Percentiles rank a stretch among this genome's conserved stretches.
Evolutionary conservation across 2,113 vertebrate genomes (phyloP).

Genomic region (Caranx ignobilis): DNA sequence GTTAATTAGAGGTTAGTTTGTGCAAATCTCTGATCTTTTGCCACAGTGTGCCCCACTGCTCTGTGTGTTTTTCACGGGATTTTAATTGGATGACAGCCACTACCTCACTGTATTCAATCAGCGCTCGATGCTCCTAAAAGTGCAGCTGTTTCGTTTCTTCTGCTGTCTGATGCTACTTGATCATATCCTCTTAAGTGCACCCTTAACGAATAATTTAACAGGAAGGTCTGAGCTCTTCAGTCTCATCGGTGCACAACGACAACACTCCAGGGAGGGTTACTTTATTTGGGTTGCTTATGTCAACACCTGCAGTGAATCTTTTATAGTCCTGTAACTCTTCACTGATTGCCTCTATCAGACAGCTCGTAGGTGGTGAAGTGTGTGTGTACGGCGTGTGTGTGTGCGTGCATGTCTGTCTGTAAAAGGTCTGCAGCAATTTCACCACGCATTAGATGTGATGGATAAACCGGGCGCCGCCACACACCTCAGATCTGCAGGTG

Average conservation of each 20-base stretch:
- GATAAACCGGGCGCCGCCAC: constrained; percentile 36
- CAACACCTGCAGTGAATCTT: constrained; percentile 44
- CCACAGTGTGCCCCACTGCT: neutral
- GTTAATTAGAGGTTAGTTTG: neutral
- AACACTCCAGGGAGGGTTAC: neutral
- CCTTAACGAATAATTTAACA: neutral
- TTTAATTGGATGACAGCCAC: constrained; percentile 11
- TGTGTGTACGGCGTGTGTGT: neutral
- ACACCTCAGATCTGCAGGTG: constrained; percentile 61
- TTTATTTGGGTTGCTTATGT: constrained; percentile 37
- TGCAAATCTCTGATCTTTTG: neutral
- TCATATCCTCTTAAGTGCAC: constrained; percentile 4
- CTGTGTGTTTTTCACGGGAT: constrained; percentile 19
- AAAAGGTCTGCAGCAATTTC: constrained; percentile 45
- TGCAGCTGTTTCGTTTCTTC: neutral
- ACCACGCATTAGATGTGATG: constrained; percentile 57
- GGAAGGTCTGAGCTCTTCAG: constrained; percentile 6
- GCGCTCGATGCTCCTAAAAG: neutral
- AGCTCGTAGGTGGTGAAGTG: constrained; percentile 7
- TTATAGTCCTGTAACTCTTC: constrained; percentile 49
- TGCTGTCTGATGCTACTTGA: neutral
- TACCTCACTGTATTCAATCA: neutral
- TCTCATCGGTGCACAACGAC: neutral
- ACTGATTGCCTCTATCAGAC: constrained; percentile 34
- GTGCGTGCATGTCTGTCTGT: neutral